A percentile compares a stretch with the other conserved stretches of the same genome.
Conservation (phyloP, 2,888 invertebrate genomes). For the Caenorhabditis becei region DNA sequence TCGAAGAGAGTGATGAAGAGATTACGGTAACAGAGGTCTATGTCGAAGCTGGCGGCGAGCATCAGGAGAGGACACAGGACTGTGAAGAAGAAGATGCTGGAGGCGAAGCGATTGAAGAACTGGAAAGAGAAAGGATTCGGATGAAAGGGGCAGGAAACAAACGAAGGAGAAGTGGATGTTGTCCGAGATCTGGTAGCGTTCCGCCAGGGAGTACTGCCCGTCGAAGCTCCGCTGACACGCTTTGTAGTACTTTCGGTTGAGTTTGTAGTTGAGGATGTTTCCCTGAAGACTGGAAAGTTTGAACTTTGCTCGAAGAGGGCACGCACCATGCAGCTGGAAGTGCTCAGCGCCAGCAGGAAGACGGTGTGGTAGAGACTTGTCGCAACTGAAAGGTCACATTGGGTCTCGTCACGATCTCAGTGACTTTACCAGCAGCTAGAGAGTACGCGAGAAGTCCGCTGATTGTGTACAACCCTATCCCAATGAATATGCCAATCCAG, state of each 20-base stretch:
- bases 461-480: slow-evolving; percentile 31
- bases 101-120: slow-evolving; percentile 53
- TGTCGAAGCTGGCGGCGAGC: slow-evolving; percentile 35
- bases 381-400: slow-evolving; percentile 25
- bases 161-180: slow-evolving; percentile 56
- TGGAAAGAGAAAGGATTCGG: slow-evolving; percentile 6
- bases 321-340: slow-evolving; percentile 36
- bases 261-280: slow-evolving; percentile 43
- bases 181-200: slow-evolving; percentile 55
- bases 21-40: slow-evolving; percentile 38
- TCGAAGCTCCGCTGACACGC: slow-evolving; percentile 36
- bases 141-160: neutral
- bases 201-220: slow-evolving; percentile 37
- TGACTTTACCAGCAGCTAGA: slow-evolving; percentile 17
- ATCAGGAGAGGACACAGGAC: slow-evolving; percentile 50
- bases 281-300: slow-evolving; percentile 13
- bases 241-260: slow-evolving; percentile 40
- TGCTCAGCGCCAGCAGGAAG: slow-evolving; percentile 32
- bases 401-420: too few species aligned
- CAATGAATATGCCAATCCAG: slow-evolving; percentile 47
- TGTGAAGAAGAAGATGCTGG: slow-evolving; percentile 51
- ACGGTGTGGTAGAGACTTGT: slow-evolving; percentile 41
- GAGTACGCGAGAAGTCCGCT: slow-evolving; percentile 44
- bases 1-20: slow-evolving; percentile 38
- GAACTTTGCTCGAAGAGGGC: neutral